Evolutionary conservation across 2,797 vertebrate genomes (phyloP), one percentile per base, ranked within the genome.

Genomic region (Lutjanus campechanus): DNA sequence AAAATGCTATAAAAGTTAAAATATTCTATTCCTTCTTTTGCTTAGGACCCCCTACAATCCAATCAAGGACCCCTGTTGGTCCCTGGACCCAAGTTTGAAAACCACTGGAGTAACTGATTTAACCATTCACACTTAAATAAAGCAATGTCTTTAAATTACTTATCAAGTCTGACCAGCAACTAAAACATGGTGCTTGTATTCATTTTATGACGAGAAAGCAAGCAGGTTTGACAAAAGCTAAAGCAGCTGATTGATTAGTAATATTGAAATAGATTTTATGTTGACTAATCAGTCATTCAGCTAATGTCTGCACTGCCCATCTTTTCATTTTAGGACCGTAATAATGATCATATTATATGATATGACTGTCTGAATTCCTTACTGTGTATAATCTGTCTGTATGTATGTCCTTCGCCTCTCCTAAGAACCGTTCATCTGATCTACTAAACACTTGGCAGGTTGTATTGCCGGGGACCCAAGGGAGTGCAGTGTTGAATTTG

Each of bases 261-360:
- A 17, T 25, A 40, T 11, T 43, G 0, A 53, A 20, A 51, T 11
- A 11, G 1, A 58, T 22, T 15, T 70, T 76, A 10, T 68, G 13
- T 16, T 6, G 11, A 25, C 13, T 16, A 47, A 29, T 69, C 2
- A 62, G 3, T 43, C 51, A 53, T 44, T 64, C 22, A 12, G n/a
- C 25, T 65, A 11, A 10, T 62, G 62, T 69, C 59, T 20, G 36
- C 29, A 19, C 11, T 29, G 7, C 29, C 55, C 4, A 19, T 72
- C 7, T 69, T 49, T 43, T 25, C 29, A 4, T 63, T 56, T 67
- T 25, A 22, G 9, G 36, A 19, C n/a, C 25, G 22, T 16, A 63
- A 55, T 65, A 64, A 70, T 59, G 4, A 53, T 58, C 43, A 64
- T 61, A 58, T 77, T 73, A 29, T n/a, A 74, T 82, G 46, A 54